Evolutionary conservation across 2,797 vertebrate species (phyloP), one percentile per base, ranked within the genome.

Genomic region (Babyrousa celebensis): DNA sequence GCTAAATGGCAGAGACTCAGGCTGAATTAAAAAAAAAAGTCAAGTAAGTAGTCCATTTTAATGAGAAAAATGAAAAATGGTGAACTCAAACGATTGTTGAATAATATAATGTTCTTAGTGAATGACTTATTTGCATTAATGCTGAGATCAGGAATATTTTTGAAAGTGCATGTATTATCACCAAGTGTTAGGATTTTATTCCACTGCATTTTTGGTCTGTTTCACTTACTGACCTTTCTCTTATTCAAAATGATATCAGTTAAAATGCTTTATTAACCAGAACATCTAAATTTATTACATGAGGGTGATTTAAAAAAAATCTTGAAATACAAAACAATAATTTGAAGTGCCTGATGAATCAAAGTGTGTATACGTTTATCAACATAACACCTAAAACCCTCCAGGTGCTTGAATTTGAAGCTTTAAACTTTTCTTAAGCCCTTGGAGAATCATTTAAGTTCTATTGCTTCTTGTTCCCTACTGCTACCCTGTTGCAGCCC

Each of bases 81-180:
- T 65, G 14, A 95, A 93, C 72, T 89, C 67, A 85, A 95, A 97
- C 48, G 65, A 84, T 65, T 91, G 95, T 91, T 95, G 52, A 58
- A 23, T 72, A 89, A 67, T 56, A 79, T 70, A 82, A 85, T 75
- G 60, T 52, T 92, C 89, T 89, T 77, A 15, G 52, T 43, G 67
- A 92, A 85, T 78, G 71, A 87, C 43, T 96, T 75, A 85, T 93
- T 97, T 93, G 20, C 62, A 95, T 97, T 85, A 87, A 79, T 83
- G 79, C 80, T 93, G 94, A 83, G n/a, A 85, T 94, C 82, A 96
- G 89, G 83, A 54, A 84, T 85, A 94, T 75, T 94, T 94, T 78
- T 88, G 14, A 92, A 83, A 94, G 80, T 72, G 43, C 5, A 40
- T 11, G n/a, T 52, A n/a, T 12, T 91, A 58, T 54, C 29, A n/a